Base-by-base conservation (phyloP, 2,888 invertebrate species). In the Drosophila borealis region DNA sequence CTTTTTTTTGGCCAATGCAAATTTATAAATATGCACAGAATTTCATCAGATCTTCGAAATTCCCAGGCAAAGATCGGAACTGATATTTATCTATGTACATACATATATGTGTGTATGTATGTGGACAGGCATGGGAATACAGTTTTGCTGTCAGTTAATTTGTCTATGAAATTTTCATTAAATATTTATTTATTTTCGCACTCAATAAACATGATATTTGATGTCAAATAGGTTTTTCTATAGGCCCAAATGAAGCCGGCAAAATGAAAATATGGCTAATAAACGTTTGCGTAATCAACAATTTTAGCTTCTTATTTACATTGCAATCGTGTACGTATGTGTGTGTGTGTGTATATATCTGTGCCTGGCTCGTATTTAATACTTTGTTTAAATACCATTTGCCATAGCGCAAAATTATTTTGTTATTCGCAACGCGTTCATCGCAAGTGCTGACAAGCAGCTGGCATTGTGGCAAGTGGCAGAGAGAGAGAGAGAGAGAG, bases 231-330 rank as follows among this genome's bases (percentile, higher is more conserved):
- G 21, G 25, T 17, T n/a, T 78, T 77, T 74, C 62, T 65, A 51
- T 61, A 45, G 45, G 50, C 45, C n/a, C 21, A 49, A 60, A 29
- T 59, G 53, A 76, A 75, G 61, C 37, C 41, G 39, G 54, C 36
- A 48, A 51, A 73, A 63, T 61, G 60, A 72, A 74, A 71, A 63
- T 70, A 36, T 72, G 66, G 64, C 63, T 63, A 66, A 68, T 62
- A 70, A 63, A 37, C 62, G 77, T 70, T 89, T 89, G 88, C 88
- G 89, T 87, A 85, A 85, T 84, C 89, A 75, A 74, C 88, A 74
- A 66, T 63, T 81, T 78, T 68, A 70, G 76, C 81, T 81, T 63
- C 71, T 74, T 88, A 83, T 88, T 80, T 83, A 79, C 76, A 70
- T 56, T 67, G 73, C 53, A 19, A 39, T 56, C 44, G 41, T 59